phyloP scores from a whole-genome alignment of 2,888 invertebrate species.

The Catocala sponsa region DNA sequence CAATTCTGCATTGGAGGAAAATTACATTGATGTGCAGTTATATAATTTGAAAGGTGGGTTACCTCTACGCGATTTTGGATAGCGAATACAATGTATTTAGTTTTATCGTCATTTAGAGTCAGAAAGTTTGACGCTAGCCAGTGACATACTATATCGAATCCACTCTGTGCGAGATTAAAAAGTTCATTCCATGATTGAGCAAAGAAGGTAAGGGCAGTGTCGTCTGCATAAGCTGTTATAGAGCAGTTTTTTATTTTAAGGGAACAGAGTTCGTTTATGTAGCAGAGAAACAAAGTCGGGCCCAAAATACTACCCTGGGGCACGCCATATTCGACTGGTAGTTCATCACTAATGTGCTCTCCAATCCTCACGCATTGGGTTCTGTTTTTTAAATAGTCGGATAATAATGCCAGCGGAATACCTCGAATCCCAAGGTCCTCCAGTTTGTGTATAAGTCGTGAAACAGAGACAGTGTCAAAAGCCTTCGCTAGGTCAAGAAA shows the following conservation, averaged over 20 bases:
- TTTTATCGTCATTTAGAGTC: conserved; percentile 17
- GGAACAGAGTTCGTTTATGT: conserved; percentile 4
- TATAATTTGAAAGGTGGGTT: background rate
- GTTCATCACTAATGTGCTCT: conserved; percentile 6
- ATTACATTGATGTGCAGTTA: no score
- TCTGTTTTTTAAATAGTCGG: conserved; percentile 2
- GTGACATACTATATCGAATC: conserved; percentile 11
- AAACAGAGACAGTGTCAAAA: conserved; percentile 5
- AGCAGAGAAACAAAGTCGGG: conserved; percentile 11
- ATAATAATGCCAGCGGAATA: background rate
- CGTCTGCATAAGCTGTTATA: conserved; percentile 5
- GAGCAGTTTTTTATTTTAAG: conserved; percentile 6
- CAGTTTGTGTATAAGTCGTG: background rate
- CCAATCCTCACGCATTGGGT: conserved; percentile 1
- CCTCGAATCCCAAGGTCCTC: conserved; percentile 8
- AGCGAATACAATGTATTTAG: conserved; percentile 11
- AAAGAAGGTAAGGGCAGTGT: conserved; percentile 6
- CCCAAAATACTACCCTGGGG: conserved; percentile 3
- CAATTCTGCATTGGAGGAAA: no score
- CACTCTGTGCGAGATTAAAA: conserved; percentile 1
- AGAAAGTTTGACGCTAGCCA: conserved; percentile 5
- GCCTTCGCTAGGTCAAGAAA: conserved; percentile 17
- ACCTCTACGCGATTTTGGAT: conserved; percentile 1
- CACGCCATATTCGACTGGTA: background rate
- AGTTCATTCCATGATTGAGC: conserved; percentile 1